These are phyloP conservation scores for Lithophane socia DNA, from an alignment of 2,888 invertebrate genomes.

Conservation along the genomic window DNA sequence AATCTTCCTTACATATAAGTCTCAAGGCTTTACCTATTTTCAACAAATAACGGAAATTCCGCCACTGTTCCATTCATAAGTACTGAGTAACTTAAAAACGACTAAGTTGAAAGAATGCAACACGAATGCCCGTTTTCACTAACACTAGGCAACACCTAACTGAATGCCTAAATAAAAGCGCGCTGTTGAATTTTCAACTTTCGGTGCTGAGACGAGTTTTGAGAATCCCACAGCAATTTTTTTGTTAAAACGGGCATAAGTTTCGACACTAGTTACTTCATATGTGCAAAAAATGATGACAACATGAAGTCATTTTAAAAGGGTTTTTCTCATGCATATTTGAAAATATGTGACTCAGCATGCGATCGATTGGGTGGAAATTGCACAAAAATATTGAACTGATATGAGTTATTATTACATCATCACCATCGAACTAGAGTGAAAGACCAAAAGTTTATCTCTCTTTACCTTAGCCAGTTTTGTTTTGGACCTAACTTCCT, in stretches of 20 bases:
- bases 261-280: neutral
- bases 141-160: no score
- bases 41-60: constrained; percentile 26
- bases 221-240: no score
- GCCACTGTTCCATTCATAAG: constrained; percentile 8
- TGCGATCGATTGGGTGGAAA: constrained; percentile 9
- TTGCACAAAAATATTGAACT: constrained; percentile 34
- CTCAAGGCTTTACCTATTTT: constrained; percentile 36
- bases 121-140: no score
- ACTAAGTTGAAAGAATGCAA: constrained; percentile 19
- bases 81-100: neutral
- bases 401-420: constrained; percentile 7
- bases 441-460: constrained; percentile 16
- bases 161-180: no score
- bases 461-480: neutral
- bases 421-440: neutral
- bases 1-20: constrained; percentile 27
- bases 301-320: neutral
- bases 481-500: neutral
- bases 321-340: constrained; percentile 23
- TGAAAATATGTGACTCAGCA: constrained; percentile 36
- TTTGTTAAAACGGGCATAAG: no score
- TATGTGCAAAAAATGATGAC: constrained; percentile 30
- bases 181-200: no score
- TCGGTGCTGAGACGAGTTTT: no score